A percentile compares a stretch with the other conserved stretches of the same genome.
These are phyloP conservation scores for Mallotus villosus DNA, from an alignment of 2,797 vertebrate genomes.

Conservation along the genomic window DNA sequence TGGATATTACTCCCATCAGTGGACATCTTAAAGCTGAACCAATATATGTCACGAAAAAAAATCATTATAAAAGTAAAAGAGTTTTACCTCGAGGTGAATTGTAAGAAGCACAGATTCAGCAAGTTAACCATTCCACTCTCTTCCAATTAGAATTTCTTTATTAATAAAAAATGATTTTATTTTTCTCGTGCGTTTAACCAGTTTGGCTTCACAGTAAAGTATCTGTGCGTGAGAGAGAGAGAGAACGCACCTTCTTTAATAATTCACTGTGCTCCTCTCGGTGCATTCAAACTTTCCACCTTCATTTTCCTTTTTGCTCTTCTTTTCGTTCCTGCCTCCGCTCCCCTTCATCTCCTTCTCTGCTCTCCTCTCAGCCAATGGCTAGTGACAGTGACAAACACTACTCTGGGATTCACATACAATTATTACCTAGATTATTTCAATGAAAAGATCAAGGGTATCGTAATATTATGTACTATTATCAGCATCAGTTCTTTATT, in stretches of 20 bases:
- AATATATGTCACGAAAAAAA: not conserved
- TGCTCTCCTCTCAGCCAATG: not conserved
- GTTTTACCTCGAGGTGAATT: slow-evolving; percentile 5
- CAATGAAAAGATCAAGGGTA: no score
- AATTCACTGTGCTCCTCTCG: not conserved
- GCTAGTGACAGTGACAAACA: no score
- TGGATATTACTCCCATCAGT: slow-evolving; percentile 6
- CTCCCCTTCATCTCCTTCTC: not conserved
- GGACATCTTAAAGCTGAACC: not conserved
- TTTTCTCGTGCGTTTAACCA: not conserved
- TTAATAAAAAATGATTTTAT: not conserved
- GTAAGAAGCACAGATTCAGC: slow-evolving; percentile 10
- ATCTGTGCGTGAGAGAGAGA: not conserved
- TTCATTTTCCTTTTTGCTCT: not conserved
- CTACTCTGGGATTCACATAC: no score
- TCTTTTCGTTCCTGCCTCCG: not conserved
- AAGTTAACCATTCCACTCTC: not conserved
- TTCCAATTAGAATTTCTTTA: not conserved
- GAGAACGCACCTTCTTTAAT: not conserved
- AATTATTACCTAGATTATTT: no score
- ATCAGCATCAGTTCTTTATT: not conserved
- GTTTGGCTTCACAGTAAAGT: not conserved
- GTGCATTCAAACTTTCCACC: not conserved
- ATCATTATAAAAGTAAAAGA: not conserved
- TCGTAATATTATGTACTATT: no score